These are phyloP conservation scores for Drosophila villosipedis DNA, from an alignment of 2,888 invertebrate species.

Conservation along the genomic window DNA sequence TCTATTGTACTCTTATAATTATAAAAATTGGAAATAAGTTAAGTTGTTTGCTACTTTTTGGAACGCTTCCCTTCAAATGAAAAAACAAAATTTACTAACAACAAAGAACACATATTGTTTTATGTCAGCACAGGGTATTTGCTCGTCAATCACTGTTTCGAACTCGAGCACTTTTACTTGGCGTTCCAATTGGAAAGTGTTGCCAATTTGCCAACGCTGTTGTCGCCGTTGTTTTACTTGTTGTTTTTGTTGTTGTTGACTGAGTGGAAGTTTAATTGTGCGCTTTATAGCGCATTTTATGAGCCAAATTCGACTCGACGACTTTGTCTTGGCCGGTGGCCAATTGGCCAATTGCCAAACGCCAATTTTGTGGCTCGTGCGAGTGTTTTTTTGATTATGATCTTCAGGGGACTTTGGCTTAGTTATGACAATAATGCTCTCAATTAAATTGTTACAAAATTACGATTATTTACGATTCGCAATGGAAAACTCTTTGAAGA, in stretches of 20 bases:
- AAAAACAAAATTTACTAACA: too few relatives aligned
- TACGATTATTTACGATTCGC: constrained; percentile 48
- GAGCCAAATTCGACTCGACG: constrained; percentile 18
- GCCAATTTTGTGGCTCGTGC: constrained; percentile 55
- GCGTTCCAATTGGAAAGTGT: constrained; percentile 75
- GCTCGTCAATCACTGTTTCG: not conserved
- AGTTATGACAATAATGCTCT: constrained; percentile 71
- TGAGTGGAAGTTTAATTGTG: constrained; percentile 74
- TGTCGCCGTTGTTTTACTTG: constrained; percentile 34
- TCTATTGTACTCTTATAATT: too few relatives aligned
- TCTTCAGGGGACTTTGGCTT: constrained; percentile 47
- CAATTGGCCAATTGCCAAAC: constrained; percentile 52
- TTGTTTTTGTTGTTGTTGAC: constrained; percentile 42
- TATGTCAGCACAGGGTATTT: constrained; percentile 20
- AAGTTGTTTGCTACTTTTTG: too few relatives aligned
- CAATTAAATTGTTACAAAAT: constrained; percentile 77
- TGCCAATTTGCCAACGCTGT: constrained; percentile 74
- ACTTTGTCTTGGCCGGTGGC: constrained; percentile 4
- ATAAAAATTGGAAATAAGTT: too few relatives aligned
- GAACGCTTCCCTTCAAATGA: not conserved
- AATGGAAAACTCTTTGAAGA: constrained; percentile 48
- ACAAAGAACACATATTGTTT: not conserved
- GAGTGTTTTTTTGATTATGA: constrained; percentile 70
- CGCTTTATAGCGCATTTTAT: constrained; percentile 80
- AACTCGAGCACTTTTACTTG: constrained; percentile 52